phyloP scores from a whole-genome alignment of 2,888 invertebrate species.

The Aporophyla nigra region DNA sequence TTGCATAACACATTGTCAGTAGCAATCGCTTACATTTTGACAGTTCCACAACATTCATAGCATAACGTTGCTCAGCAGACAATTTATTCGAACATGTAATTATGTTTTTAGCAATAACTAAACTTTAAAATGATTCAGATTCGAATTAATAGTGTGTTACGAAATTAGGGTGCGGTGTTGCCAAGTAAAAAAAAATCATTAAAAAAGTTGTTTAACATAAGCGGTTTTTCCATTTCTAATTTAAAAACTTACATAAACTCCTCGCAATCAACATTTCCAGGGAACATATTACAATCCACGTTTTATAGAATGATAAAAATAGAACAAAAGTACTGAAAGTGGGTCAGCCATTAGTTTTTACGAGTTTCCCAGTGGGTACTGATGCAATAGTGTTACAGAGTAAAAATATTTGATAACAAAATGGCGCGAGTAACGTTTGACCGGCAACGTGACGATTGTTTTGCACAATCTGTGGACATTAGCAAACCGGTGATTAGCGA shows the following conservation, averaged over 20 bases:
- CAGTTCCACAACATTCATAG: too few species aligned
- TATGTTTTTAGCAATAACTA: too few species aligned
- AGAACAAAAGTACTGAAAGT: conserved; percentile 15
- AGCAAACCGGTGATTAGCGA: conserved; percentile 25
- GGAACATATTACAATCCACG: not conserved
- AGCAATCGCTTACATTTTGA: too few species aligned
- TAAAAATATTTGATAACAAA: conserved; percentile 54
- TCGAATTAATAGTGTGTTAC: too few species aligned
- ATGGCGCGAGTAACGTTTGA: conserved; percentile 26
- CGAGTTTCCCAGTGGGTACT: conserved; percentile 10
- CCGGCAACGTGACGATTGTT: conserved; percentile 41
- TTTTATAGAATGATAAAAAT: conserved; percentile 22
- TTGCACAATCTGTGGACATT: conserved; percentile 26
- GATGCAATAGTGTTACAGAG: conserved; percentile 24
- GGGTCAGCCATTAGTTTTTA: conserved; percentile 13
- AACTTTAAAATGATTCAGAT: too few species aligned
- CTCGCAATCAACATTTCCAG: not conserved
- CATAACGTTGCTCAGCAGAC: too few species aligned
- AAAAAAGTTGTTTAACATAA: too few species aligned
- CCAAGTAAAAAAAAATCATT: too few species aligned
- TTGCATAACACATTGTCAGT: too few species aligned
- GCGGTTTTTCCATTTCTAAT: not conserved
- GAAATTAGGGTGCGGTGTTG: too few species aligned
- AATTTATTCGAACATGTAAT: too few species aligned
- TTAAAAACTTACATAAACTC: too few species aligned